Evolutionary conservation across 1,140 invertebrate species (phyloP), one percentile per base, ranked within the genome.

Genomic region (Geopemphigus sp.): DNA sequence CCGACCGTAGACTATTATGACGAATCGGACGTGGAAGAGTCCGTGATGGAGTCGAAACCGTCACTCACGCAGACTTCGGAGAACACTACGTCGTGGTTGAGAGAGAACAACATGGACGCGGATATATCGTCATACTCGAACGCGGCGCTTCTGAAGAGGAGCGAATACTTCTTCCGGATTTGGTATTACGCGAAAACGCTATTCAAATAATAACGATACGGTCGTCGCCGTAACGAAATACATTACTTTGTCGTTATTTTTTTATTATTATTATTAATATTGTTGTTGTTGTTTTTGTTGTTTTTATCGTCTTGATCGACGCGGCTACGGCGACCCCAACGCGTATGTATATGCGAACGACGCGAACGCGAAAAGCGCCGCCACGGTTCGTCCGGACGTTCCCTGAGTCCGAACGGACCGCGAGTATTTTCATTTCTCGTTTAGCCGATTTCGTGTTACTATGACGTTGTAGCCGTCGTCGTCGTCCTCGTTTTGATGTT

Each of bases 91-190:
- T 95, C 94, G 0, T 97, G 95, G 95, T 88, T 97, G 84, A 88
- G 93, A 63, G 94, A 96, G 81, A 91, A 94, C 83, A 93, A 94
- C 82, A 95, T 96, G 93, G 95, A 96, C 85, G 94, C 95, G 1
- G 94, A 96, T 83, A 96, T 97, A 82, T 89, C 91, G 81, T 93
- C 92, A 45, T 96, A 96, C 86, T 92, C 94, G 1, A 90, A 92
- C 81, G 91, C 92, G 57, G 91, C 91, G 73, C 87, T 96, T 22
- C 87, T 95, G 14, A 88, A 93, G 81, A 89, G 91, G 83, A 94
- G 95, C 84, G 95, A 97, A 87, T 97, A 97, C 87, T 97, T 96
- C 90, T 97, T 97, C 90, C 89, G 93, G 81, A 93, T 97, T 86
- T 95, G 93, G 93, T 91, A 92, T 85, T 93, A 94, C 83, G 92